Percentiles rank a stretch among this genome's conserved stretches.
These are phyloP conservation scores for Lutjanus erythropterus DNA, from an alignment of 2,113 vertebrate species.

Conservation along the genomic window DNA sequence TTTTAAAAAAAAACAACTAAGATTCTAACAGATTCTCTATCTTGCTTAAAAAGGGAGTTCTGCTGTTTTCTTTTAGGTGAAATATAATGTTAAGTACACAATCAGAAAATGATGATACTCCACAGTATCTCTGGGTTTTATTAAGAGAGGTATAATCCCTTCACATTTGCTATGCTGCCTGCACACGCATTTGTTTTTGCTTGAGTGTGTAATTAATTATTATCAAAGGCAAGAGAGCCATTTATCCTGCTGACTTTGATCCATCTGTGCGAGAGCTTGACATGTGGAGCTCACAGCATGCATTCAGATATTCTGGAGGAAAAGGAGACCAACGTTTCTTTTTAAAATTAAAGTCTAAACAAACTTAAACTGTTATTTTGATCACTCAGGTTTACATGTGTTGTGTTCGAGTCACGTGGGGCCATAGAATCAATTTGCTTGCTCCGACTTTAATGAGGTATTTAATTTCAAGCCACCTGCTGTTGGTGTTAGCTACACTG, in stretches of 20 bases:
- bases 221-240: conserved; percentile 52
- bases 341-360: conserved; percentile 25
- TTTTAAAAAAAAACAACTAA: not conserved
- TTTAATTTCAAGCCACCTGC: conserved; percentile 46
- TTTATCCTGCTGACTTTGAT: conserved; percentile 56
- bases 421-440: conserved; percentile 40
- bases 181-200: conserved; percentile 41
- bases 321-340: not conserved
- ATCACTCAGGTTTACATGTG: conserved; percentile 17
- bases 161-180: conserved; percentile 20
- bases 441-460: conserved; percentile 28
- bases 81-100: not conserved
- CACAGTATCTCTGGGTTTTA: not conserved
- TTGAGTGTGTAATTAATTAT: conserved; percentile 63
- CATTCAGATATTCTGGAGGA: conserved; percentile 21
- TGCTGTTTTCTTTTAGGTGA: not conserved
- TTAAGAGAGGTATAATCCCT: conserved; percentile 10
- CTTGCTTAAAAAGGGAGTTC: not conserved
- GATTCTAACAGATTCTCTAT: not conserved
- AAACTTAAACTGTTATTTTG: conserved; percentile 27
- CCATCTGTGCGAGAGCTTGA: conserved; percentile 46
- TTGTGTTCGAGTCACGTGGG: not conserved
- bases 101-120: conserved; percentile 4
- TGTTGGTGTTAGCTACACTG: conserved; percentile 20
- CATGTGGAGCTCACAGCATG: conserved; percentile 42